Evolutionary conservation across 2,113 vertebrate genomes (phyloP).

Genomic region (Lepus timidus): DNA sequence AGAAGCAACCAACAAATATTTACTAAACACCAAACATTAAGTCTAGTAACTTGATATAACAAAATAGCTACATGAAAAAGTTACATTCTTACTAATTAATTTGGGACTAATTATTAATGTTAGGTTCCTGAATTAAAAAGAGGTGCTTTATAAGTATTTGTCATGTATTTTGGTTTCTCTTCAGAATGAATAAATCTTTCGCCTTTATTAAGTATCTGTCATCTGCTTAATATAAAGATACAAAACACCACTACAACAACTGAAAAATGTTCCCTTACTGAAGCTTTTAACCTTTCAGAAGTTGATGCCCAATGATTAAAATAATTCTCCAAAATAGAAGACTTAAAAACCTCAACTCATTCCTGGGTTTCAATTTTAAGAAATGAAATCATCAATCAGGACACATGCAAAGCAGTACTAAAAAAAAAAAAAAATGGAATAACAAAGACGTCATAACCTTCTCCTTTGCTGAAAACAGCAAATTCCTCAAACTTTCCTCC

Average conservation of each 20-base stretch:
- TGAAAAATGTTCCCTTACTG: not conserved
- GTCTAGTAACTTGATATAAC: not conserved
- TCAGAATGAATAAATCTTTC: too few species aligned
- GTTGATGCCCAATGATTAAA: not conserved
- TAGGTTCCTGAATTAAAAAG: not conserved
- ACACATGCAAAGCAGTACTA: not conserved
- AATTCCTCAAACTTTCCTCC: not conserved
- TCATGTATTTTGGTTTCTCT: too few species aligned
- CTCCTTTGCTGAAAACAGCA: not conserved
- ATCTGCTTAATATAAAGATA: not conserved
- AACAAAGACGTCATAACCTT: constrained; percentile 37
- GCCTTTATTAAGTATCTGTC: not conserved
- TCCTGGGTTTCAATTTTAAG: not conserved
- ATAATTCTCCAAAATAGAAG: not conserved
- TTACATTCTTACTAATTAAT: constrained; percentile 25
- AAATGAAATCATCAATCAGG: constrained; percentile 29
- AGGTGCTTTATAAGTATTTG: not conserved
- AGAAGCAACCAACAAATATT: constrained; percentile 57
- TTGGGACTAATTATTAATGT: not conserved
- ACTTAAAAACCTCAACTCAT: constrained; percentile 17
- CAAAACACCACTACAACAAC: not conserved
- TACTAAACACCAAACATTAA: constrained; percentile 5
- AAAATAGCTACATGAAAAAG: constrained; percentile 5
- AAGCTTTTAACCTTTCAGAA: not conserved
- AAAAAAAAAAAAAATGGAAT: not conserved